Base-by-base conservation (phyloP, 1,140 invertebrate genomes). In the Brachionus calyciflorus region DNA sequence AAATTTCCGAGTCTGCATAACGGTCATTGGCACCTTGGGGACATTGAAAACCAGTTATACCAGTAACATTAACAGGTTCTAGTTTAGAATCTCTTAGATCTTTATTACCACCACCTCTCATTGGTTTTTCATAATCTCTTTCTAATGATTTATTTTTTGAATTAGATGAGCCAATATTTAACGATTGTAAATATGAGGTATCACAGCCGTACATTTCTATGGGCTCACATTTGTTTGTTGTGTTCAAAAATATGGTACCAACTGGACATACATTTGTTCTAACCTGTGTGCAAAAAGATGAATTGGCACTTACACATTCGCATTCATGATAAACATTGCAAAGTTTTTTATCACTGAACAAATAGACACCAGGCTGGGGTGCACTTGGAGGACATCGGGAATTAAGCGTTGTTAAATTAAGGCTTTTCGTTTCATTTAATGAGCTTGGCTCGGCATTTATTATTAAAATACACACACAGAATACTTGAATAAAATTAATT, bases 291-390 rank as follows among this genome's bases (percentile, higher is more conserved):
- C 73, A 76, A 2, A 53, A n/a, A 10, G 30, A 26, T 19, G 53
- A 57, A 12, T 33, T 44, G 28, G 3, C 41, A 5, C n/a, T 21
- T 21, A 3, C 33, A n/a, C 76, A 77, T 7, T 77, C 40, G n/a
- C 76, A 77, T 41, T 65, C 40, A 68, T 77, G 76, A 24, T 77
- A 77, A 33, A 65, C 76, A 65, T 77, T 77, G 40, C 76, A 77
- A n/a, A 77, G 40, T 33, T 51, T 63, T 21, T 48, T 60, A 17
- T 77, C 76, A 9, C 17, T 17, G n/a, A 57, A 76, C 6, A 57
- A 3, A 28, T 46, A 55, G 26, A 60, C 40, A 33, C 53, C 49
- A 0, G 73, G 55, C 14, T 46, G 17, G 0, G 3, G 7, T 14
- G n/a, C 30, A n/a, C 0, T 12, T 7, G 14, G 7, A 0, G 73